Base-by-base conservation (phyloP, 1,140 invertebrate species). In the Drosophila hydei region DNA sequence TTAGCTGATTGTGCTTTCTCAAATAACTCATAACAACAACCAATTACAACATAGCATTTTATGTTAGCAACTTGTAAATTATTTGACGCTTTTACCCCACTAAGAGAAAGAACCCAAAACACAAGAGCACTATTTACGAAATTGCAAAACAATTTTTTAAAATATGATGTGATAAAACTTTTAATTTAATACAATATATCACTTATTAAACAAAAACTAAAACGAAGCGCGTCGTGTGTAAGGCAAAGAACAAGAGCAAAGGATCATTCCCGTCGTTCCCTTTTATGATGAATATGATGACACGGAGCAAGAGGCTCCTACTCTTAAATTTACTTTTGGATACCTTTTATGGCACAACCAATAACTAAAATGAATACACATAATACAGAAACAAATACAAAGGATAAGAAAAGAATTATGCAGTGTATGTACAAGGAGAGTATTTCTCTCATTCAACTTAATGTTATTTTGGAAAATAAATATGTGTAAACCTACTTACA, bases 111-210 rank as follows among this genome's bases (percentile, higher is more conserved):
- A 73, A 58, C 65, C 27, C 27, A 30, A 30, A 59, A 75, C 48
- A 16, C 30, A 33, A 42, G 42, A 54, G 11, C 65, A 74, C 77
- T 85, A 54, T 85, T 79, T 85, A 76, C 72, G 76, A 64, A 80
- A 80, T 72, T 42, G 64, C 79, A 77, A 79, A 73, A 48, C 23
- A 43, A 60, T 55, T 81, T 88, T 52, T 62, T 75, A 51, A 79
- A 74, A 80, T 77, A 87, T 80, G 59, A 85, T 85, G 81, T 87
- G 81, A 87, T 87, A 87, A 42, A 16, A 81, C 80, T 67, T 59
- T 75, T 88, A 81, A 88, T 85, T 87, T 85, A 87, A 85, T 75
- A 54, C 78, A 77, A 77, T 77, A 61, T 87, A 88, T 88, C 83
- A 87, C 81, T 75, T 42, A 42, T 80, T 69, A 54, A 76, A 68